Percentiles rank a stretch among this genome's conserved stretches.
phyloP scores from a whole-genome alignment of 2,113 vertebrate genomes.

The Tachuris rubrigastra region DNA sequence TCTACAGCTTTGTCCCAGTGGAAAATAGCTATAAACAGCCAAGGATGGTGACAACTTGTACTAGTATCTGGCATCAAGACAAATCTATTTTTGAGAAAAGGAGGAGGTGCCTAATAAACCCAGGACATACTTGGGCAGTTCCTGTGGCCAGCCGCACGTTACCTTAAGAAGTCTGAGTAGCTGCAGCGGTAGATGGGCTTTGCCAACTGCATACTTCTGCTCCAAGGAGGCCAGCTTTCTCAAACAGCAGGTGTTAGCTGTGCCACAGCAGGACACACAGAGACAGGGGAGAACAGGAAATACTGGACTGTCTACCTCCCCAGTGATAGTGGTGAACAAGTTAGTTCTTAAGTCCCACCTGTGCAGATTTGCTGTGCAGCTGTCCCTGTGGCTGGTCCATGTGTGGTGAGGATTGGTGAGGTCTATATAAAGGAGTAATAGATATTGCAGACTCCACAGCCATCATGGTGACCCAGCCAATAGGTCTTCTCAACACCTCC shows the following conservation, averaged over 20 bases:
- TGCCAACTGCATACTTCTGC: neutral
- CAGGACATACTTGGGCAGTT: neutral
- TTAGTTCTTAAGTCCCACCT: neutral
- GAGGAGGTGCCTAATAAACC: neutral
- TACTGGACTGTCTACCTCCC: neutral
- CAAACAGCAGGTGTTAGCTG: neutral
- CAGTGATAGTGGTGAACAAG: neutral
- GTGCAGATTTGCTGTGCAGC: neutral
- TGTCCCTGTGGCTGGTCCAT: neutral
- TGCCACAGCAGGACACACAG: neutral
- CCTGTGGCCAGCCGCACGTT: accelerated
- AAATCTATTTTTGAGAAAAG: neutral
- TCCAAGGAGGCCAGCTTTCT: neutral
- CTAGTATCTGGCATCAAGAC: neutral
- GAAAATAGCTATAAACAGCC: neutral
- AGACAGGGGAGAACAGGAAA: neutral
- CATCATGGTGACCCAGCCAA: neutral
- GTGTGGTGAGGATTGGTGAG: neutral
- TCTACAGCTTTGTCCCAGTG: neutral
- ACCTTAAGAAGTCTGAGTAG: neutral
- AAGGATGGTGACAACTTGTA: neutral
- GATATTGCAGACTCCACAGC: neutral
- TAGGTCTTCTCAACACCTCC: neutral
- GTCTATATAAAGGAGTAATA: neutral
- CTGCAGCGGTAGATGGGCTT: neutral